Evolutionary conservation across 2,888 invertebrate species (phyloP).

Genomic region (Drosophila hawaiiensis): DNA sequence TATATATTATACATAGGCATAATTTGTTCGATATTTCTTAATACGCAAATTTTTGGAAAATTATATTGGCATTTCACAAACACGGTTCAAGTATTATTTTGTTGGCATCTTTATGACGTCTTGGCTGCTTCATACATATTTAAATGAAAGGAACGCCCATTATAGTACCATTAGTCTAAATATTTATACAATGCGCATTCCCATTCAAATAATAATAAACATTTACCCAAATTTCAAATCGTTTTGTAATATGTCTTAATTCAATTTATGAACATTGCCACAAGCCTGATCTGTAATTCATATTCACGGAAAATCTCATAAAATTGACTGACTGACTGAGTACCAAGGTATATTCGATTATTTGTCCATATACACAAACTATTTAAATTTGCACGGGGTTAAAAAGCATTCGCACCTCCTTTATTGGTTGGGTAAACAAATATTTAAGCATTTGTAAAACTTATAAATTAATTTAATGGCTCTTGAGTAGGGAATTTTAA

Average conservation of each 20-base stretch:
- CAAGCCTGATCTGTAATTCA: conserved; percentile 21
- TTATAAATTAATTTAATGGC: conserved; percentile 72
- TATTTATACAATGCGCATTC: conserved; percentile 56
- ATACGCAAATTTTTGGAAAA: background rate
- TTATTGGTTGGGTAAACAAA: conserved; percentile 57
- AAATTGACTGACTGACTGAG: background rate
- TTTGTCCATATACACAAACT: conserved; percentile 9
- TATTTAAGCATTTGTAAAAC: conserved; percentile 61
- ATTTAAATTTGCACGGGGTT: conserved; percentile 8
- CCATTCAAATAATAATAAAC: conserved; percentile 57
- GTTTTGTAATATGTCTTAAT: conserved; percentile 43
- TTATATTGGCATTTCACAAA: background rate
- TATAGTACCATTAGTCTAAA: conserved; percentile 48
- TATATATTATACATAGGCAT: background rate
- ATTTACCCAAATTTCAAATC: conserved; percentile 29
- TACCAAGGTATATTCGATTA: background rate
- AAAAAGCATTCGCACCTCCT: conserved; percentile 23
- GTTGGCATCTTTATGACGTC: conserved; percentile 52
- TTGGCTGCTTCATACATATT: conserved; percentile 30
- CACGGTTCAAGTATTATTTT: conserved; percentile 1
- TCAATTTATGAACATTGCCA: conserved; percentile 11
- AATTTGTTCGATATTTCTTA: background rate
- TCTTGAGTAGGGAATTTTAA: conserved; percentile 50
- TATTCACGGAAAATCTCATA: conserved; percentile 10
- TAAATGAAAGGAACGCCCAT: conserved; percentile 38